These are phyloP conservation scores for Synergus itoensis DNA, from an alignment of 2,888 invertebrate species.

Conservation along the genomic window DNA sequence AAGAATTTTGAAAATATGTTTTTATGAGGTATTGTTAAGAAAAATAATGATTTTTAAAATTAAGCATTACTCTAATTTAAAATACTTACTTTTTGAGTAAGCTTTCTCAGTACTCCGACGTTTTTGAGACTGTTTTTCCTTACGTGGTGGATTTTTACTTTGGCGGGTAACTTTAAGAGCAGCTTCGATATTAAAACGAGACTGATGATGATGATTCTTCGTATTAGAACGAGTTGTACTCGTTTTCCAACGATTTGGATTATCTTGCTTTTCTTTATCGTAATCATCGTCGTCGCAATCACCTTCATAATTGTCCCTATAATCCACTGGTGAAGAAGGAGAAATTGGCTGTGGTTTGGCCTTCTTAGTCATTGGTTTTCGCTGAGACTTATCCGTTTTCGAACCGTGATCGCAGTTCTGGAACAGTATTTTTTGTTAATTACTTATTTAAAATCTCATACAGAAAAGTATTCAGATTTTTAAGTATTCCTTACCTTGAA, in stretches of 20 bases:
- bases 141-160: conserved; percentile 69
- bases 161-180: conserved; percentile 67
- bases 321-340: conserved; percentile 68
- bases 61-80: background rate
- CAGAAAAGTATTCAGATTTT: background rate
- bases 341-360: conserved; percentile 64
- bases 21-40: no score
- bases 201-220: conserved; percentile 67
- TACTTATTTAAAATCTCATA: background rate
- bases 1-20: no score
- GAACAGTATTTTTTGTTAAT: background rate
- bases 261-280: conserved; percentile 67
- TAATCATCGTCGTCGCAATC: conserved; percentile 78
- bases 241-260: conserved; percentile 74
- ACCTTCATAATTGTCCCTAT: conserved; percentile 78
- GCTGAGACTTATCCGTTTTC: conserved; percentile 70
- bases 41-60: no score
- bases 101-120: conserved; percentile 69
- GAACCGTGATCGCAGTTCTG: conserved; percentile 64
- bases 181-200: conserved; percentile 62
- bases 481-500: conserved; percentile 59
- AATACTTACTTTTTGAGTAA: conserved; percentile 58
- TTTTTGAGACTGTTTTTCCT: conserved; percentile 72
- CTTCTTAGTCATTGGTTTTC: conserved; percentile 70
- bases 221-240: conserved; percentile 68